Percentiles rank a stretch among this genome's conserved stretches.
Evolutionary conservation across 2,113 vertebrate species (phyloP).

Genomic region (Callipepla squamata): DNA sequence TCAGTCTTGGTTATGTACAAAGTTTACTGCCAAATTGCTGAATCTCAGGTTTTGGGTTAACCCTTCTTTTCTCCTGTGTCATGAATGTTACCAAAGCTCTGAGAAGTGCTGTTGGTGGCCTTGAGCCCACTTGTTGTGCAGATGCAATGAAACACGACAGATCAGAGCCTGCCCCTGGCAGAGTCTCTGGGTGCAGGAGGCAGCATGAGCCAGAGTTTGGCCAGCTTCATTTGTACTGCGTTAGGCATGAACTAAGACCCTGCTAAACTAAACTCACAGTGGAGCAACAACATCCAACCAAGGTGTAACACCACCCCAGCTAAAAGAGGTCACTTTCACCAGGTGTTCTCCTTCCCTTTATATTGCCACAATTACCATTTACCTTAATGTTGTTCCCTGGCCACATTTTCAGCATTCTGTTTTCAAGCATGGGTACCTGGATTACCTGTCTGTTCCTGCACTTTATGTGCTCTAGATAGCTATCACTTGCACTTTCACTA

Average conservation of each 20-base stretch:
- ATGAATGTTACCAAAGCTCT: background rate
- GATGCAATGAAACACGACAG: rapidly evolving
- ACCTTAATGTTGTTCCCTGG: background rate
- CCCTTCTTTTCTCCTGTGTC: background rate
- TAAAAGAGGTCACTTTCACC: background rate
- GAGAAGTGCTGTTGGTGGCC: background rate
- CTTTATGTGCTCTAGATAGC: background rate
- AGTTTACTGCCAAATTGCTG: background rate
- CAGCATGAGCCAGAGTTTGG: background rate
- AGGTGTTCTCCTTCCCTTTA: background rate
- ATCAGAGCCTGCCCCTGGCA: background rate
- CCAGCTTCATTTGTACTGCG: background rate
- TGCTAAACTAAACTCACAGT: rapidly evolving
- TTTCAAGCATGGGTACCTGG: background rate
- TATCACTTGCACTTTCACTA: rapidly evolving
- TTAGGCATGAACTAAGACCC: background rate
- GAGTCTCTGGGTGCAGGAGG: rapidly evolving
- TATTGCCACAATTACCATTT: background rate
- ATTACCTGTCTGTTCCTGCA: background rate
- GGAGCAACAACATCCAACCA: background rate
- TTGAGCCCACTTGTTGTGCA: background rate
- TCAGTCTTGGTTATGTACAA: background rate
- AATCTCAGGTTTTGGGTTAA: background rate
- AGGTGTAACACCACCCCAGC: background rate
- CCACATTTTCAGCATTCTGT: background rate